phyloP scores from a whole-genome alignment of 35 echinoderm and acorn worm genomes.

The Chiridota heheva region DNA sequence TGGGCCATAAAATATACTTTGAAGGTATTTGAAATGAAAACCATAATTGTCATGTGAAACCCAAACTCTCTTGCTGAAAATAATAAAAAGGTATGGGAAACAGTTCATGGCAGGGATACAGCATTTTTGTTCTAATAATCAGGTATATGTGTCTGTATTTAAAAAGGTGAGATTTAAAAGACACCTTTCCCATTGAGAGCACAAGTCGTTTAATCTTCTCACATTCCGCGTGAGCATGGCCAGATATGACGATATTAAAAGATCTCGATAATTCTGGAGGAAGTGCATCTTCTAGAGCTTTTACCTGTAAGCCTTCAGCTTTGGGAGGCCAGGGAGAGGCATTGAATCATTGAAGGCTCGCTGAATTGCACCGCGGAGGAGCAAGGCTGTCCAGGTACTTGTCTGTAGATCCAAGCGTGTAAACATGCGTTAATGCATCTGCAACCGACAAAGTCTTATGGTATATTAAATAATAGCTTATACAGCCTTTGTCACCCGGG shows the following conservation, averaged over 20 bases:
- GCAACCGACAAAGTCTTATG: neutral
- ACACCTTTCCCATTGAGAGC: slow-evolving; percentile 18
- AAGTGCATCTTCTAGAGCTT: slow-evolving; percentile 25
- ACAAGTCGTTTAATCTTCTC: slow-evolving; percentile 29
- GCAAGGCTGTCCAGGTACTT: slow-evolving; percentile 10
- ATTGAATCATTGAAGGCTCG: neutral
- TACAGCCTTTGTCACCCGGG: slow-evolving; percentile 2
- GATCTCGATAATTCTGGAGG: neutral
- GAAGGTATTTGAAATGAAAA: too few relatives aligned
- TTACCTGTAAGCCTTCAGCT: slow-evolving; percentile 26
- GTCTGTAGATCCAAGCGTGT: slow-evolving; percentile 14
- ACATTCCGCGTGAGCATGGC: neutral
- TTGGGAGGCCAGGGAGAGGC: slow-evolving; percentile 38
- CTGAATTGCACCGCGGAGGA: neutral
- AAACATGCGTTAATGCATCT: slow-evolving; percentile 9
- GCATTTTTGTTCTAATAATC: too few relatives aligned
- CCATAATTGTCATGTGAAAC: too few relatives aligned
- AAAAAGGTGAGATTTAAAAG: neutral
- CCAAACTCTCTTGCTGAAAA: too few relatives aligned
- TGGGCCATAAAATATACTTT: too few relatives aligned
- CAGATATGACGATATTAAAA: slow-evolving; percentile 12
- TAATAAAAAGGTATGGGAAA: too few relatives aligned
- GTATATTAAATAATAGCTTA: slow-evolving; percentile 21
- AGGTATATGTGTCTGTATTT: too few relatives aligned
- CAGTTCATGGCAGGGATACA: too few relatives aligned